A percentile compares a stretch with the other conserved stretches of the same genome.
phyloP scores from a whole-genome alignment of 2,888 invertebrate genomes.

The Xanthostigma xanthostigma region DNA sequence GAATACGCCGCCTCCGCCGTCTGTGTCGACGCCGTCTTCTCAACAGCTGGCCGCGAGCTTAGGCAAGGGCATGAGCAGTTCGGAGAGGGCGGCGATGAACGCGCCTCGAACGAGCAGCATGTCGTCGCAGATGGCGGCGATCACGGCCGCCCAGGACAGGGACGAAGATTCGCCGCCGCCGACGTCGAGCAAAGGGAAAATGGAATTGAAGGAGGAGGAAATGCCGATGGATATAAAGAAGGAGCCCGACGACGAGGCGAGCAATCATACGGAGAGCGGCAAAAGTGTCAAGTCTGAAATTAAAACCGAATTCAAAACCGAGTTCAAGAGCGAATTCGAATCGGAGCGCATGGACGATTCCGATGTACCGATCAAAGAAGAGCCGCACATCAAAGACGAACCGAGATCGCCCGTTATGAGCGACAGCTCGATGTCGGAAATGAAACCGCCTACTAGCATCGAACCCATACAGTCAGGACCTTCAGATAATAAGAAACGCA shows the following conservation, averaged over 20 bases:
- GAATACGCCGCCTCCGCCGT: conserved; percentile 25
- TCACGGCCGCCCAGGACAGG: conserved; percentile 50
- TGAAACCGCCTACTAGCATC: conserved; percentile 25
- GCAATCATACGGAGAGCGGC: conserved; percentile 39
- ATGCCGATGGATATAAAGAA: conserved; percentile 42
- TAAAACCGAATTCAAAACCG: conserved; percentile 25
- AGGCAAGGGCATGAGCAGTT: conserved; percentile 37
- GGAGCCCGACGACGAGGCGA: conserved; percentile 43
- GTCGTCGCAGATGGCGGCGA: conserved; percentile 59
- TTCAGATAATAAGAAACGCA: conserved; percentile 44
- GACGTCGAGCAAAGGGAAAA: conserved; percentile 43
- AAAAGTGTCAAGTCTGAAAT: conserved; percentile 39
- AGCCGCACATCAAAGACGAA: conserved; percentile 37
- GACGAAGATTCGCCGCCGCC: conserved; percentile 49
- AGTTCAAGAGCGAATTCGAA: conserved; percentile 38
- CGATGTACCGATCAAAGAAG: conserved; percentile 32
- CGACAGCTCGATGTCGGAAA: conserved; percentile 9
- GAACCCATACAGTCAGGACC: conserved; percentile 36
- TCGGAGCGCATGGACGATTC: conserved; percentile 39
- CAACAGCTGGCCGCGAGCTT: conserved; percentile 28
- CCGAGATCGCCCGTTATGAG: conserved; percentile 36
- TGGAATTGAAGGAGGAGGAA: conserved; percentile 52
- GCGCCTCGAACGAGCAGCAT: conserved; percentile 31
- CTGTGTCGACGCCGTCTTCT: conserved; percentile 25
- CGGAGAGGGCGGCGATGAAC: conserved; percentile 34